A percentile compares a stretch with the other conserved stretches of the same genome.
Evolutionary conservation across 2,797 vertebrate genomes (phyloP).

Genomic region (Spinus olivaceus): DNA sequence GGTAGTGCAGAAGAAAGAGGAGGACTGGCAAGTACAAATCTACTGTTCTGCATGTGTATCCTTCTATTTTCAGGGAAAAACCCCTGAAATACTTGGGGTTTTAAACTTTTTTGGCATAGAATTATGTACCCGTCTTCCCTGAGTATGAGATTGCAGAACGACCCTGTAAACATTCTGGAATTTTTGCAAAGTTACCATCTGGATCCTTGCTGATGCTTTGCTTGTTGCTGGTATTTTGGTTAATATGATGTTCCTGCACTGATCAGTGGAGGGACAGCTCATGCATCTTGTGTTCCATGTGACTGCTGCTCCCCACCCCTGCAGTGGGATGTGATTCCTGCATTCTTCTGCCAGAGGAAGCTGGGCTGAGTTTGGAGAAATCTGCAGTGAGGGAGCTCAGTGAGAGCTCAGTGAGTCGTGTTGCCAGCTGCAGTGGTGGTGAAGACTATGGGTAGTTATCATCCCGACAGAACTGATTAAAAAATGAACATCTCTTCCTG

Average conservation of each 20-base stretch:
- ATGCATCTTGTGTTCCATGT: slow-evolving; percentile 33
- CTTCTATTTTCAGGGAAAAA: background rate
- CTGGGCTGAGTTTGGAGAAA: slow-evolving; percentile 10
- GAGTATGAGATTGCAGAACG: background rate
- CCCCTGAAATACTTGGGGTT: background rate
- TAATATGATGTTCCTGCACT: slow-evolving; percentile 13
- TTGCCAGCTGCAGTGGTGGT: background rate
- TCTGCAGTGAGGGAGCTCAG: background rate
- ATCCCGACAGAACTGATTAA: background rate
- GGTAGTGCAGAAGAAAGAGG: background rate
- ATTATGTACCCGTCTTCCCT: background rate
- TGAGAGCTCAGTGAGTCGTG: background rate
- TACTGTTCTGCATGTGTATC: background rate
- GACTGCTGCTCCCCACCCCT: background rate
- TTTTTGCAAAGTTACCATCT: background rate
- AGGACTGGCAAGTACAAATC: background rate
- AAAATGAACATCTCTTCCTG: background rate
- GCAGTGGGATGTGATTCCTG: background rate
- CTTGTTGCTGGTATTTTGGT: slow-evolving; percentile 30
- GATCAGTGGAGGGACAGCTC: slow-evolving; percentile 42
- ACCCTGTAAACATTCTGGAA: background rate
- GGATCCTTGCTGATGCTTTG: background rate
- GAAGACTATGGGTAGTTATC: background rate
- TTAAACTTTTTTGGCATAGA: background rate
- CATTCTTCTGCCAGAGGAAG: slow-evolving; percentile 3